Percentiles rank a stretch among this genome's conserved stretches.
Conservation (phyloP, 2,113 vertebrate genomes). For the Amphilophus citrinellus region DNA sequence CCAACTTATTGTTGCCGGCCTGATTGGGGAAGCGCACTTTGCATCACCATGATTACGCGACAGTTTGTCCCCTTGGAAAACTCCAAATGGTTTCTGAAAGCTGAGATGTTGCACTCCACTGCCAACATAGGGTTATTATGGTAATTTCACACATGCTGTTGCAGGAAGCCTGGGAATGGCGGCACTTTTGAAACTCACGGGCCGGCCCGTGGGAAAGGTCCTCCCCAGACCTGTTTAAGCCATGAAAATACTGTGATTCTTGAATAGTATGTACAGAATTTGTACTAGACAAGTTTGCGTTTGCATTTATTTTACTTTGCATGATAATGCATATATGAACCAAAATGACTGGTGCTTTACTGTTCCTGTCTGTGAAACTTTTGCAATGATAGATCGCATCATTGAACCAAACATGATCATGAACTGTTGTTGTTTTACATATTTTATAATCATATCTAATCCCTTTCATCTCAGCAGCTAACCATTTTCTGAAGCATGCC, state of each 20-base stretch:
- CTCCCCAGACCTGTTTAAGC: not conserved
- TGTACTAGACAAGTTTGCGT: not conserved
- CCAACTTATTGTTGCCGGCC: too few relatives aligned
- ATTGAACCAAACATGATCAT: not conserved
- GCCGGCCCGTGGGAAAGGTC: not conserved
- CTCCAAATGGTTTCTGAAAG: too few relatives aligned
- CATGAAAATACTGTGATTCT: too few relatives aligned
- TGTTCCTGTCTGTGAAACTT: constrained; percentile 22
- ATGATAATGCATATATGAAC: constrained; percentile 41
- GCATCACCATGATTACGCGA: too few relatives aligned
- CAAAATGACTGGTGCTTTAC: constrained; percentile 30
- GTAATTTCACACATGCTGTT: too few relatives aligned
- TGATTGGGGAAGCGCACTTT: too few relatives aligned
- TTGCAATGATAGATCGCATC: not conserved
- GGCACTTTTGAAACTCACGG: too few relatives aligned
- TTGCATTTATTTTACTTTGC: constrained; percentile 30
- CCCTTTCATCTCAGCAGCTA: not conserved
- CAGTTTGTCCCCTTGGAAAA: too few relatives aligned
- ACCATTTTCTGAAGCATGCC: not conserved
- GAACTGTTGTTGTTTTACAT: not conserved
- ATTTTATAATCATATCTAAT: constrained; percentile 2
- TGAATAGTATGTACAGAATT: not conserved
- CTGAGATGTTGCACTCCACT: too few relatives aligned
- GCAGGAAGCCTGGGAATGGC: too few relatives aligned
- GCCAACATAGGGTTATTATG: too few relatives aligned